Base-by-base conservation (phyloP, 2,888 invertebrate genomes). In the Cynaeus angustus region DNA sequence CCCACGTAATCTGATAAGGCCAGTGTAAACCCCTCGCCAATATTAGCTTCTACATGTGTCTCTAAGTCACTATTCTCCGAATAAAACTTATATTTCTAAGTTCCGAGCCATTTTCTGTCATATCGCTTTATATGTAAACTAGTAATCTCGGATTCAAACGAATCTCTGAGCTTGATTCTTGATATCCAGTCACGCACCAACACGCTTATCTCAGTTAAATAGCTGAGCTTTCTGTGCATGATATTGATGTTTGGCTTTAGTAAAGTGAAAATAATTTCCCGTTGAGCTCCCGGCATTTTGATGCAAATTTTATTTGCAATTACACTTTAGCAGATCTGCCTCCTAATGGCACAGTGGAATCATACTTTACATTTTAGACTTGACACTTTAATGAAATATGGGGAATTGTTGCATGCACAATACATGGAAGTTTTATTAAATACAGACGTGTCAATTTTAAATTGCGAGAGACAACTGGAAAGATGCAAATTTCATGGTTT, bases 1-100 rank as follows among this genome's bases (percentile, higher is more conserved):
- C 74, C 72, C 73, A 73, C 75, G 76, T 80, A 79, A 80, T 81
- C 81, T 77, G 80, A 80, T 80, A 80, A 77, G 75, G 74, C 61
- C 74, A 48, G 68, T 68, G 66, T 68, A 62, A 70, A 66, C 50
- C 72, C 74, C 72, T 70, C 48, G 45, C 56, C 55, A 48, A 46
- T 59, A 62, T 53, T 46, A 46, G 10, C 9, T 28, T 7, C 26
- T 53, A 66, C 70, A 52, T 41, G 66, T 58, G 61, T 70, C 66
- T 41, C 50, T 37, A 16, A 21, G 9, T 33, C 33, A n/a, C n/a
- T n/a, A n/a, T n/a, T 30, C 38, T 13, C 30, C 16, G 16, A n/a
- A 37, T 5, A 46, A 46, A n/a, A 45, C 26, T 55, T 37, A 58
- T 48, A 48, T 56, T 56, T 46, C 6, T 12, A 46, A 46, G 9